Evolutionary conservation across 2,797 vertebrate genomes (phyloP).

Genomic region (Ctenosaura bakeri): DNA sequence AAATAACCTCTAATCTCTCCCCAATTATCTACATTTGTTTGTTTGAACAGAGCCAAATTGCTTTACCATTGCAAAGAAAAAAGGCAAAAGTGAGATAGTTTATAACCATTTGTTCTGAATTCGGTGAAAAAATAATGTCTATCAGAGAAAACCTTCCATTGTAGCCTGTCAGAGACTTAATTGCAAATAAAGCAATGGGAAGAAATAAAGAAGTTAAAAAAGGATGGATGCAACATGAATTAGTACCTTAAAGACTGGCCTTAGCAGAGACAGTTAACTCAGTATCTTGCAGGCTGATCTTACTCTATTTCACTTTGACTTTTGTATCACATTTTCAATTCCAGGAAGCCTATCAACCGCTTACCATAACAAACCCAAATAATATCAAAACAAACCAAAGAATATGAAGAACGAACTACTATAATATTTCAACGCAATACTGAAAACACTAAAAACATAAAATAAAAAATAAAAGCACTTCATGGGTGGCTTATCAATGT

Average conservation of each 20-base stretch:
- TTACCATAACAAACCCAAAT: no score
- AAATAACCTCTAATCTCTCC: constrained; percentile 51
- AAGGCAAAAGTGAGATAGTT: constrained; percentile 40
- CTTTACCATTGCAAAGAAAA: constrained; percentile 11
- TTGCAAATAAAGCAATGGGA: neutral
- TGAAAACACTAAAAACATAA: no score
- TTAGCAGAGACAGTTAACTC: constrained; percentile 22
- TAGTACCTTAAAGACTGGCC: constrained; percentile 4
- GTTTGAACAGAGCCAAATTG: constrained; percentile 58
- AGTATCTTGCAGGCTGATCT: no score
- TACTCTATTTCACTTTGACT: no score
- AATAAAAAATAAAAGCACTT: no score
- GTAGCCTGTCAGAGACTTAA: constrained; percentile 1
- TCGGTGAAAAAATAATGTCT: constrained; percentile 32
- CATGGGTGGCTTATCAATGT: no score
- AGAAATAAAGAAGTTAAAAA: neutral
- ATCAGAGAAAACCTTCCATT: constrained; percentile 12
- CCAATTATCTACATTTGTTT: neutral
- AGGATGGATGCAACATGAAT: constrained; percentile 1
- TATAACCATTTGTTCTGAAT: constrained; percentile 38
- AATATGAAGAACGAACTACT: neutral
- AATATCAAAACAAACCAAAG: no score
- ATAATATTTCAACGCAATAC: no score
- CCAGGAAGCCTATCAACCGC: no score
- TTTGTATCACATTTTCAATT: no score